These are phyloP conservation scores for Formicarius rufipectus DNA, from an alignment of 2,113 vertebrate species.

Conservation along the genomic window DNA sequence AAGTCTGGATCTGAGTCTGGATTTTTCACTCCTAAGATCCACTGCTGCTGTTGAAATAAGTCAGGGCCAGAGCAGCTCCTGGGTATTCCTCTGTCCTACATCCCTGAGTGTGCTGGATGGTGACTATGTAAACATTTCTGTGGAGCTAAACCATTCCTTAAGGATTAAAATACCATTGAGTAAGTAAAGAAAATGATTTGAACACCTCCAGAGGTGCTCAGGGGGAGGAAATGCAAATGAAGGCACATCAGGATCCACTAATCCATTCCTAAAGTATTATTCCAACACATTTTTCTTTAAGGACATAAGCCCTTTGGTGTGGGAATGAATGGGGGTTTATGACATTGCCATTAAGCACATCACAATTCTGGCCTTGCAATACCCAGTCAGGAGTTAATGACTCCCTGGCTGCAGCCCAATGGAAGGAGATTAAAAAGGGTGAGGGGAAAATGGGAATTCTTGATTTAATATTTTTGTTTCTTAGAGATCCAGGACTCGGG, in stretches of 20 bases:
- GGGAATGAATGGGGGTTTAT: background rate
- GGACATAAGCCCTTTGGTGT: background rate
- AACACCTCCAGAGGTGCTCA: background rate
- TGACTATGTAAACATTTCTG: background rate
- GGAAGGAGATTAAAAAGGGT: background rate
- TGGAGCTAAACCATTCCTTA: background rate
- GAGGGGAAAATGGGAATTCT: slow-evolving; percentile 3
- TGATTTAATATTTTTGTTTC: slow-evolving; percentile 19
- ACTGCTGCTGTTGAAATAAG: background rate
- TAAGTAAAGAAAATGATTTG: background rate
- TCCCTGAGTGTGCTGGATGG: background rate
- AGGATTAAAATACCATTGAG: background rate
- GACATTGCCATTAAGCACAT: background rate
- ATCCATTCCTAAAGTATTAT: background rate
- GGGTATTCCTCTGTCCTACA: background rate
- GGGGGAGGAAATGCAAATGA: background rate
- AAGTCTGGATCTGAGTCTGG: background rate
- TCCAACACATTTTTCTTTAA: background rate
- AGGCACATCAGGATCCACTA: background rate
- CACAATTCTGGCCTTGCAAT: background rate
- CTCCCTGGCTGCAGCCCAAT: background rate
- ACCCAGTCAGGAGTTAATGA: background rate
- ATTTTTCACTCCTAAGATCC: background rate
- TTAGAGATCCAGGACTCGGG: background rate
- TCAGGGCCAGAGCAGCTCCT: background rate